These are phyloP conservation scores for Takifugu rubripes DNA, from an alignment of 2,797 vertebrate genomes.

Conservation along the genomic window DNA sequence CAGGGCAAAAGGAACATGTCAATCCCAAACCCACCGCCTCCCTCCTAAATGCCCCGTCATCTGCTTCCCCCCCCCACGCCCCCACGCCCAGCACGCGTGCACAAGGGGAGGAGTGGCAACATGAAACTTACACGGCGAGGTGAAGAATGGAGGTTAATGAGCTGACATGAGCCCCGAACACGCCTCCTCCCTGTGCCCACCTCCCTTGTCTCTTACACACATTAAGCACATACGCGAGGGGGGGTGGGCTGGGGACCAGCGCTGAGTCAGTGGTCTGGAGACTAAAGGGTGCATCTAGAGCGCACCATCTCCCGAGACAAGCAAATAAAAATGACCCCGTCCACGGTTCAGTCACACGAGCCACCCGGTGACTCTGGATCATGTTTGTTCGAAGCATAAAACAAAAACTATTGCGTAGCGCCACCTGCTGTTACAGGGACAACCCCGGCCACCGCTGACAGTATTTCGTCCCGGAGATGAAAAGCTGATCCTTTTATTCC, in stretches of 20 bases:
- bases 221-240: conserved; percentile 44
- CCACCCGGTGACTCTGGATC: too few relatives aligned
- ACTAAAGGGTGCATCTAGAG: background rate
- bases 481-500: too few relatives aligned
- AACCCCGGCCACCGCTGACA: too few relatives aligned
- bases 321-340: background rate
- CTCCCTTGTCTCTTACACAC: conserved; percentile 43
- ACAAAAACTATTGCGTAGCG: too few relatives aligned
- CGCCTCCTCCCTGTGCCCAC: conserved; percentile 45
- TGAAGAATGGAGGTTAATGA: conserved; percentile 72
- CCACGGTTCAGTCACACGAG: too few relatives aligned
- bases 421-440: too few relatives aligned
- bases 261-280: conserved; percentile 34
- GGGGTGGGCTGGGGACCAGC: conserved; percentile 36
- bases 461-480: too few relatives aligned
- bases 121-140: conserved; percentile 62
- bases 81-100: conserved; percentile 36
- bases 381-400: too few relatives aligned
- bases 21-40: conserved; percentile 21
- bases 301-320: background rate
- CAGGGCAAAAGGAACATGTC: conserved; percentile 61
- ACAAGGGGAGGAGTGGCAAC: conserved; percentile 65
- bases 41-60: conserved; percentile 31
- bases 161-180: conserved; percentile 67
- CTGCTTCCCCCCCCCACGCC: conserved; percentile 29